Evolutionary conservation across 2,888 invertebrate genomes (phyloP), one percentile per base, ranked within the genome.

Genomic region (Melinopterus prodromus): DNA sequence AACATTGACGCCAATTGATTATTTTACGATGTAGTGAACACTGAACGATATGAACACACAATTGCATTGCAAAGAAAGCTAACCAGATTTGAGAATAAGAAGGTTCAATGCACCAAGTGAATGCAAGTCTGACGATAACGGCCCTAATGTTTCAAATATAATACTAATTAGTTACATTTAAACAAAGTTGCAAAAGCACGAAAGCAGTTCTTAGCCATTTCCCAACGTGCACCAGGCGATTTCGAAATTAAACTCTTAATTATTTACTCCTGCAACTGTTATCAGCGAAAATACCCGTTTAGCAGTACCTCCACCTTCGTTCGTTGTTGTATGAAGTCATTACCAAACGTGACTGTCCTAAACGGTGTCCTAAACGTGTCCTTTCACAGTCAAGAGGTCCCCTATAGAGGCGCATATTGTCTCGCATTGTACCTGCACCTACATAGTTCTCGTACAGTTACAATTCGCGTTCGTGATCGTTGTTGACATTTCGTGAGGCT

Each of bases 281-380:
- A 53, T 53, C 53, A 53, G 53, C 53, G 9, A 53, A 53, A 53
- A 53, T 53, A 12, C 12, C 26, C 53, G 53, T 6, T 53, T 12
- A 53, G 53, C 7, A 53, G 7, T 53, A 53, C 53, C 53, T 26
- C 26, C 26, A 26, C 26, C 9, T 53, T 53, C 0, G 15, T 16
- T 74, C 35, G 37, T 26, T 26, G 36, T 74, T 26, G 36, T 74
- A 74, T 74, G 36, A 74, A 74, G 74, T 74, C 74, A 74, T 74
- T 74, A 74, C 35, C 74, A n/a, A 74, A 74, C 74, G 74, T 74
- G 74, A 74, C 74, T n/a, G 74, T 74, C 26, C 36, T 74, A 74
- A n/a, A 36, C 74, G 16, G 74, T 71, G 74, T 74, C 74, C 74
- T 74, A 36, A 74, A 74, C 74, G 16, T 74, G 74, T 74, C 74